A percentile compares a stretch with the other conserved stretches of the same genome.
Evolutionary conservation across 2,888 invertebrate species (phyloP).

Genomic region (Andrena hattorfiana): DNA sequence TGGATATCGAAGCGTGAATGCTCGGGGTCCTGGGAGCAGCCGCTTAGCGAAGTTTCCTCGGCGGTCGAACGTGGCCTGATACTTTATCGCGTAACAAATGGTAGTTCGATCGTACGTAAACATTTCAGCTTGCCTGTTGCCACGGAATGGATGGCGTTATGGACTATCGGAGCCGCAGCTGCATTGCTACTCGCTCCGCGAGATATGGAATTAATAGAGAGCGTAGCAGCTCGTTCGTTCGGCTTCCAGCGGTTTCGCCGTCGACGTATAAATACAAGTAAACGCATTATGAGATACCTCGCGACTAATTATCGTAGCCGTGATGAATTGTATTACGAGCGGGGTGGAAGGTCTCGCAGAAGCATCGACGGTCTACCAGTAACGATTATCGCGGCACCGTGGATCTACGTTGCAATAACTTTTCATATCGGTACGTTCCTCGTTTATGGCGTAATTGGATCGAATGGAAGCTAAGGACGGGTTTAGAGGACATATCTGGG

Average conservation of each 20-base stretch:
- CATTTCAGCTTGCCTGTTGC: slow-evolving; percentile 64
- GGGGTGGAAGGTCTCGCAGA: not conserved
- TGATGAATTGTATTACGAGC: slow-evolving; percentile 39
- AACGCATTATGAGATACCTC: slow-evolving; percentile 49
- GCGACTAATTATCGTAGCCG: slow-evolving; percentile 49
- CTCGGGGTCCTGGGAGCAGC: slow-evolving; percentile 26
- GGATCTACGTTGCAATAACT: slow-evolving; percentile 28
- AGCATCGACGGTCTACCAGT: slow-evolving; percentile 17
- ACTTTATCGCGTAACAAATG: slow-evolving; percentile 74
- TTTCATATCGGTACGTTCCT: slow-evolving; percentile 27
- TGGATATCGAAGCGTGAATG: slow-evolving; percentile 38
- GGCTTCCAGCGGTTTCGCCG: slow-evolving; percentile 43
- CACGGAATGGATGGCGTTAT: slow-evolving; percentile 69
- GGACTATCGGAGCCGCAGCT: slow-evolving; percentile 70
- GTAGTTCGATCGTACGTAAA: slow-evolving; percentile 72
- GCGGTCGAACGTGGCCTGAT: slow-evolving; percentile 53
- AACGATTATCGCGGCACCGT: slow-evolving; percentile 34
- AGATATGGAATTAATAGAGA: slow-evolving; percentile 71
- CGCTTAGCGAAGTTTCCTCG: slow-evolving; percentile 51
- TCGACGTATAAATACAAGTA: slow-evolving; percentile 49
- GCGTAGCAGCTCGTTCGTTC: slow-evolving; percentile 22
- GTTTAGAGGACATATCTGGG: not conserved
- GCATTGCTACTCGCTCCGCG: slow-evolving; percentile 54
- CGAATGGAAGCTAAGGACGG: not conserved
- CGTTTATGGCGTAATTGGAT: slow-evolving; percentile 17